Percentiles rank a stretch among this genome's conserved stretches.
Evolutionary conservation across 2,888 invertebrate genomes (phyloP).

Genomic region (Lomographa bimaculata): DNA sequence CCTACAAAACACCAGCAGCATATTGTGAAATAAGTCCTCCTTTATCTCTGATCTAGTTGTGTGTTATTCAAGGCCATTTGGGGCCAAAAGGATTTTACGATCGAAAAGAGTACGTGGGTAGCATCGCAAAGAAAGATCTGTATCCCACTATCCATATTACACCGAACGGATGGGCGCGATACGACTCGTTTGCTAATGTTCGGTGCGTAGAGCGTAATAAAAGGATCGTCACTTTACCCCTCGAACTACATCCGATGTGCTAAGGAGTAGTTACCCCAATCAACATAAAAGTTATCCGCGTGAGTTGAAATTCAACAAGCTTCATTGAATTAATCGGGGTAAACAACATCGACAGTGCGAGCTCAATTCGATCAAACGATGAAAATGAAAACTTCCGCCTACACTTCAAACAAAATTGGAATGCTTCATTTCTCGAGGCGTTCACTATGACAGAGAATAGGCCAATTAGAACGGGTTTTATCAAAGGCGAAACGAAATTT

Average conservation of each 20-base stretch:
- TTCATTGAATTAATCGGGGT: constrained; percentile 18
- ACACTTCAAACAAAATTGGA: constrained; percentile 28
- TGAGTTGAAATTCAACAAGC: constrained; percentile 17
- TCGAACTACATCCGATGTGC: constrained; percentile 15
- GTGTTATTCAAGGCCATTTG: constrained; percentile 52
- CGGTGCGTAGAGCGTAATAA: constrained; percentile 26
- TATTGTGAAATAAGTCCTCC: constrained; percentile 48
- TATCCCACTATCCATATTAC: constrained; percentile 49
- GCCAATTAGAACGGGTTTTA: constrained; percentile 28
- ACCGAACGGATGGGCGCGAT: constrained; percentile 46
- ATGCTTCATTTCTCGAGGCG: constrained; percentile 26
- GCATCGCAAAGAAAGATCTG: constrained; percentile 47
- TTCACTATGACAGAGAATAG: constrained; percentile 30
- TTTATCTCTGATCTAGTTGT: constrained; percentile 53
- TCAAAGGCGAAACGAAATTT: constrained; percentile 25
- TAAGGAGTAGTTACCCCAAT: constrained; percentile 12
- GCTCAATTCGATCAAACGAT: constrained; percentile 28
- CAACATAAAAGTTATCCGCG: constrained; percentile 14
- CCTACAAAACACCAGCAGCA: constrained; percentile 43
- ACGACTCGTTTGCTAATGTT: constrained; percentile 44
- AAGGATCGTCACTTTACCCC: constrained; percentile 28
- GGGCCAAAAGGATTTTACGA: constrained; percentile 56
- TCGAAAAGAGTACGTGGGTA: constrained; percentile 47
- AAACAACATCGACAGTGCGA: constrained; percentile 23
- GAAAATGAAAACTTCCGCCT: constrained; percentile 28